Conservation (phyloP, 2,113 vertebrate species). For the Motacilla alba region DNA sequence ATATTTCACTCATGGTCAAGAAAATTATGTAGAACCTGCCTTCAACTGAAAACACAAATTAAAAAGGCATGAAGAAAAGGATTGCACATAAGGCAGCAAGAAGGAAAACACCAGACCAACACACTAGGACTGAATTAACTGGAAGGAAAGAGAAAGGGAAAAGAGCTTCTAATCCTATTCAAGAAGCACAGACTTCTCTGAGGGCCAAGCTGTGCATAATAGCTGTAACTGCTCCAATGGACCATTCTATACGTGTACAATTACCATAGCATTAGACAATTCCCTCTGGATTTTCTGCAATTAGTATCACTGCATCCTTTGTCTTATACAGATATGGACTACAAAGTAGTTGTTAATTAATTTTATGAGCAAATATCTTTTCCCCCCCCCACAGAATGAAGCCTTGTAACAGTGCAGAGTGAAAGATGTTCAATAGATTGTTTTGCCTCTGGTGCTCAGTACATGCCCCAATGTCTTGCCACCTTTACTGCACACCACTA, state of each 20-base stretch:
- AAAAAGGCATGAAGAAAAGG: neutral
- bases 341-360: neutral
- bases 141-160: neutral
- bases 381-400: accelerated
- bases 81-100: neutral
- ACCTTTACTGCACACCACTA: neutral
- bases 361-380: neutral
- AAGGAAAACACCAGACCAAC: neutral
- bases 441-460: neutral
- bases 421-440: neutral
- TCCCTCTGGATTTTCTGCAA: neutral
- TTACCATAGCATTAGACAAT: neutral
- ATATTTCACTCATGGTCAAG: neutral
- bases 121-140: neutral
- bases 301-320: neutral
- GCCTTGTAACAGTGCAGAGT: neutral
- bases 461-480: accelerated
- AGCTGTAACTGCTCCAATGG: neutral
- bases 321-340: neutral
- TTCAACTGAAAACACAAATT: neutral
- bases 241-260: neutral
- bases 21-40: neutral
- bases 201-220: neutral
- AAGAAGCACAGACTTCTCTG: neutral
- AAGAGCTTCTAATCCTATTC: neutral